phyloP scores from a whole-genome alignment of 2,888 invertebrate genomes.

The Leuctra nigra region DNA sequence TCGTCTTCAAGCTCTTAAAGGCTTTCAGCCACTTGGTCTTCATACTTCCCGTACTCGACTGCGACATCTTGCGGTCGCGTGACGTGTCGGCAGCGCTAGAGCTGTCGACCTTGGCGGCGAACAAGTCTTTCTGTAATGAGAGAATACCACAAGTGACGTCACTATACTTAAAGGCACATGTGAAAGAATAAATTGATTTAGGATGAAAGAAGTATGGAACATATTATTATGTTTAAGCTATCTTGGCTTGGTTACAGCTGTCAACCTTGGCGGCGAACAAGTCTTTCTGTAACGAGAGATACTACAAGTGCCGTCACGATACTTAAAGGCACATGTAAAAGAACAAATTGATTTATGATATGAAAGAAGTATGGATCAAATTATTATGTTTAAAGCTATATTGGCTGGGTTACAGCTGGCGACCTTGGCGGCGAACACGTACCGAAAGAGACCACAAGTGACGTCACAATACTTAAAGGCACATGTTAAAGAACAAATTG shows the following conservation, averaged over 20 bases:
- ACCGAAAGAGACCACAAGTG: too few species aligned
- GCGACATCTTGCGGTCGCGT: slow-evolving; percentile 77
- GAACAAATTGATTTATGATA: too few species aligned
- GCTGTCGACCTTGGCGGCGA: slow-evolving; percentile 64
- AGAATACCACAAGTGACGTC: slow-evolving; percentile 30
- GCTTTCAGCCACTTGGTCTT: slow-evolving; percentile 98
- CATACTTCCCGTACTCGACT: slow-evolving; percentile 81
- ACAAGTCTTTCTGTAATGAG: slow-evolving; percentile 71
- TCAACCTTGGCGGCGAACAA: slow-evolving; percentile 73
- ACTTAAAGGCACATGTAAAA: too few species aligned
- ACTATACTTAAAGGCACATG: too few species aligned
- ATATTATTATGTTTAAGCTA: too few species aligned
- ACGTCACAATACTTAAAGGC: too few species aligned
- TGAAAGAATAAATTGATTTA: too few species aligned
- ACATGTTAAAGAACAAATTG: too few species aligned
- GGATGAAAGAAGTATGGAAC: too few species aligned
- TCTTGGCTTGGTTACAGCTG: slow-evolving; percentile 51
- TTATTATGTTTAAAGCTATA: too few species aligned
- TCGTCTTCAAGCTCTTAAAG: slow-evolving; percentile 85
- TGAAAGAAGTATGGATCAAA: too few species aligned
- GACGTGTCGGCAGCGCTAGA: slow-evolving; percentile 55
- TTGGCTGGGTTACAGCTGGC: slow-evolving; percentile 55
- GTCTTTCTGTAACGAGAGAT: slow-evolving; percentile 63
- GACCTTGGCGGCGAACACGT: slow-evolving; percentile 71
- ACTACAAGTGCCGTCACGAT: slow-evolving; percentile 22